A percentile compares a stretch with the other conserved stretches of the same genome.
Evolutionary conservation across 2,797 vertebrate genomes (phyloP).

Genomic region (Poeciliopsis paucimaculata): DNA sequence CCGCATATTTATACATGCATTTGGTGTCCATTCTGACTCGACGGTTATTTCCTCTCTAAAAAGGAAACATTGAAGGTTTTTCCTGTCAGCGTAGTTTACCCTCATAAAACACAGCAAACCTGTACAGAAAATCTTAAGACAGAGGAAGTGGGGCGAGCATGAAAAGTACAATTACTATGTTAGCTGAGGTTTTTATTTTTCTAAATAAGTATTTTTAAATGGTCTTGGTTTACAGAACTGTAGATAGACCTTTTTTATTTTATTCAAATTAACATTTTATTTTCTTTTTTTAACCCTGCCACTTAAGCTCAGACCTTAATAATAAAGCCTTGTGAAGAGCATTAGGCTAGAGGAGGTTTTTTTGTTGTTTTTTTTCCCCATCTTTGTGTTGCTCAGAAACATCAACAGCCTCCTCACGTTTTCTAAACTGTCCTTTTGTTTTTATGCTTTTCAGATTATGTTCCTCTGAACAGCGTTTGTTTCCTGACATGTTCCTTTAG

Average conservation of each 20-base stretch:
- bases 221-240: slow-evolving; percentile 71
- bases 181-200: slow-evolving; percentile 59
- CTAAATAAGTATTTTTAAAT: slow-evolving; percentile 64
- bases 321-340: slow-evolving; percentile 26
- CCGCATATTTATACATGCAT: slow-evolving; percentile 46
- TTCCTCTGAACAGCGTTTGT: slow-evolving; percentile 55
- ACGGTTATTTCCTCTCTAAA: not conserved
- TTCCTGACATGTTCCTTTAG: slow-evolving; percentile 61
- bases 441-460: slow-evolving; percentile 59
- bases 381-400: slow-evolving; percentile 25
- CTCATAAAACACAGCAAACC: slow-evolving; percentile 21
- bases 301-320: slow-evolving; percentile 14
- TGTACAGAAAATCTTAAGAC: slow-evolving; percentile 32
- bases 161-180: slow-evolving; percentile 38
- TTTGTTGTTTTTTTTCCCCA: slow-evolving; percentile 8
- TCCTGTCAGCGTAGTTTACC: slow-evolving; percentile 44
- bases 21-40: slow-evolving; percentile 26
- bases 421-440: slow-evolving; percentile 19
- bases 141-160: slow-evolving; percentile 52
- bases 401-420: slow-evolving; percentile 48
- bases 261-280: slow-evolving; percentile 10
- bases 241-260: slow-evolving; percentile 55
- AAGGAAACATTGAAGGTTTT: slow-evolving; percentile 27
- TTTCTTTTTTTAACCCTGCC: slow-evolving; percentile 32
- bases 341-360: slow-evolving; percentile 21